Percentiles rank a stretch among this genome's conserved stretches.
phyloP scores from a whole-genome alignment of 2,888 invertebrate species.

The Alloplasta piceator region DNA sequence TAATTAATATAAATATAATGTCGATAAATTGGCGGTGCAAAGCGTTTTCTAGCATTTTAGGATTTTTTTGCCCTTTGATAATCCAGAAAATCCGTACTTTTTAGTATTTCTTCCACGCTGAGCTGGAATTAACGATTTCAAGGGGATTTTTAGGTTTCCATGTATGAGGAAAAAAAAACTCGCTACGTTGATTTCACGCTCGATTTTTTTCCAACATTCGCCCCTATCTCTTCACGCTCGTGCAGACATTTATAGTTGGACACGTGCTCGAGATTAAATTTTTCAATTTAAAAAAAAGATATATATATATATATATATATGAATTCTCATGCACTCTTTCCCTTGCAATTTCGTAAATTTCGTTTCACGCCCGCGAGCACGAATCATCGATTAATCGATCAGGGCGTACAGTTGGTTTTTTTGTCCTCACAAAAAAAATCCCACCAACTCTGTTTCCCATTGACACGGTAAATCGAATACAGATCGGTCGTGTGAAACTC shows the following conservation, averaged over 20 bases:
- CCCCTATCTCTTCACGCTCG: conserved; percentile 19
- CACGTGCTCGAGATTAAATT: too few species aligned
- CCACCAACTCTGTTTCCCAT: neutral
- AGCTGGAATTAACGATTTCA: too few species aligned
- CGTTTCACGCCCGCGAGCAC: conserved; percentile 56
- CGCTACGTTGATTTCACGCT: conserved; percentile 57
- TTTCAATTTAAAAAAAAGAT: too few species aligned
- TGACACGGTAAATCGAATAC: conserved; percentile 15
- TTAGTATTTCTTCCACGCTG: too few species aligned
- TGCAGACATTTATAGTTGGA: conserved; percentile 28
- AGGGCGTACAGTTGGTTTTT: conserved; percentile 21
- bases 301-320: too few species aligned
- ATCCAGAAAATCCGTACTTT: too few species aligned
- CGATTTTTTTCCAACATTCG: conserved; percentile 50
- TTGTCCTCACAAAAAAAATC: neutral
- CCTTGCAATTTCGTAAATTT: conserved; percentile 27
- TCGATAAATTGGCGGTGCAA: too few species aligned
- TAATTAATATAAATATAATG: too few species aligned
- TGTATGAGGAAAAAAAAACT: conserved; percentile 15
- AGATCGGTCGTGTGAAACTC: conserved; percentile 20
- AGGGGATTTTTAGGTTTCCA: too few species aligned
- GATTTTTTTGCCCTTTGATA: too few species aligned
- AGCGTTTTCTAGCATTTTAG: too few species aligned
- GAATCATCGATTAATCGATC: conserved; percentile 54
- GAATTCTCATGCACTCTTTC: conserved; percentile 1